These are phyloP conservation scores for Coranthus polyacanthus DNA, from an alignment of 2,797 vertebrate genomes.

Conservation along the genomic window DNA sequence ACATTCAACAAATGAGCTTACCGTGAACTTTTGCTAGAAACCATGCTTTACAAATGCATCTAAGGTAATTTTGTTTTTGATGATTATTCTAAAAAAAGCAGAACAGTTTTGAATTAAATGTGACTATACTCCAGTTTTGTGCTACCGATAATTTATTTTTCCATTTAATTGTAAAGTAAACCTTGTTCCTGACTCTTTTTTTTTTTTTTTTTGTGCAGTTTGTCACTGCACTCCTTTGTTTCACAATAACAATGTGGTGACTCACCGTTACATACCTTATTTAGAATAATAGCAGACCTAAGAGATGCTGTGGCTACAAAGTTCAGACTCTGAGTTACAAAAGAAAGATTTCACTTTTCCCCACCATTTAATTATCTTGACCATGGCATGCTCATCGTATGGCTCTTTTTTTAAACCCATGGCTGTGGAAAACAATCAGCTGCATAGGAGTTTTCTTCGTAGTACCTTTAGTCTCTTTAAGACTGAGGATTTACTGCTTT, in stretches of 20 bases:
- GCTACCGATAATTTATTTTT: constrained; percentile 24
- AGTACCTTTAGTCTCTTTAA: not conserved
- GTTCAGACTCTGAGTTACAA: no score
- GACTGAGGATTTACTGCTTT: not conserved
- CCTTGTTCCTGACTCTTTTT: not conserved
- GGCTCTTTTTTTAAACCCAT: no score
- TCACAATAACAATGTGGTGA: not conserved
- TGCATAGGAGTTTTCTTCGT: no score
- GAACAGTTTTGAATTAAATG: constrained; percentile 47
- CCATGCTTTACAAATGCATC: constrained; percentile 35
- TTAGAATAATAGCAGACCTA: no score
- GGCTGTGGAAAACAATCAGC: no score
- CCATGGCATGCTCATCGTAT: no score
- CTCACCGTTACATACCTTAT: not conserved
- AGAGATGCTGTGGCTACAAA: no score
- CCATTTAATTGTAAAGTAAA: constrained; percentile 22
- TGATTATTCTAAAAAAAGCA: constrained; percentile 34
- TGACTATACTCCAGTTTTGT: constrained; percentile 29
- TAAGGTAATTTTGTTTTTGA: constrained; percentile 39
- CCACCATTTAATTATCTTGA: no score
- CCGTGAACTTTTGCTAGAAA: constrained; percentile 18
- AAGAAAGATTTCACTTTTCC: no score
- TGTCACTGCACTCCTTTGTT: constrained; percentile 3
- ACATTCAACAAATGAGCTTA: constrained; percentile 61
- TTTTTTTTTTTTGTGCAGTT: constrained; percentile 6